These are phyloP conservation scores for Jordanella pulchra DNA, from an alignment of 2,797 vertebrate genomes.

Conservation along the genomic window DNA sequence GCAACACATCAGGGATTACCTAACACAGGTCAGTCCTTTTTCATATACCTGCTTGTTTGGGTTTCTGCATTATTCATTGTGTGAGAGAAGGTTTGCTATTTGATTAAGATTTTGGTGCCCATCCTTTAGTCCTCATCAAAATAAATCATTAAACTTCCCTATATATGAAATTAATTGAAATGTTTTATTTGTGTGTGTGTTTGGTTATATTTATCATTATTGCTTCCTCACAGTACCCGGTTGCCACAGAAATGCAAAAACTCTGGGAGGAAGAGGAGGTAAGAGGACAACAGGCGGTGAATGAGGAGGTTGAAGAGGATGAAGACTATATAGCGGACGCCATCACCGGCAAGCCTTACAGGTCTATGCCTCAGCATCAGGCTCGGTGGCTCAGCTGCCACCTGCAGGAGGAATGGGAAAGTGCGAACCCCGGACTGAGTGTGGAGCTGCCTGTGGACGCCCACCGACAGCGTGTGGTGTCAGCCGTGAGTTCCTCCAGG, in stretches of 20 bases:
- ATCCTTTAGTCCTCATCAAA: not conserved
- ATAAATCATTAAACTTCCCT: not conserved
- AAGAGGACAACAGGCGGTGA: slow-evolving; percentile 27
- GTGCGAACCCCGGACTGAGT: slow-evolving; percentile 62
- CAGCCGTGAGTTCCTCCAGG: slow-evolving; percentile 82
- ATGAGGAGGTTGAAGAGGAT: slow-evolving; percentile 63
- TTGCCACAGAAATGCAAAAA: slow-evolving; percentile 79
- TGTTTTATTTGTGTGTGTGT: no score
- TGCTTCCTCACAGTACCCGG: slow-evolving; percentile 80
- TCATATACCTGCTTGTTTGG: not conserved
- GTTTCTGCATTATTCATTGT: no score
- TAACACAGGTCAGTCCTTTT: slow-evolving; percentile 79
- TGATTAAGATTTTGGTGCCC: not conserved
- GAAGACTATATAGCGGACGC: slow-evolving; percentile 80
- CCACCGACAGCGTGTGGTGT: slow-evolving; percentile 85
- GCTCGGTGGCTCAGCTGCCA: slow-evolving; percentile 75
- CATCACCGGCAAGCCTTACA: slow-evolving; percentile 86
- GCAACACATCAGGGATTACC: slow-evolving; percentile 83
- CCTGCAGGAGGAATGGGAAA: slow-evolving; percentile 85
- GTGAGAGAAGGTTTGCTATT: not conserved
- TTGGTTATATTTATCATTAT: not conserved
- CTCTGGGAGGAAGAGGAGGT: slow-evolving; percentile 79
- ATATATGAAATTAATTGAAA: not conserved
- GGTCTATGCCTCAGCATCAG: slow-evolving; percentile 74
- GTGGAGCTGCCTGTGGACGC: slow-evolving; percentile 87